Conservation (phyloP, 1,140 invertebrate species). For the Drosophila bocqueti region DNA sequence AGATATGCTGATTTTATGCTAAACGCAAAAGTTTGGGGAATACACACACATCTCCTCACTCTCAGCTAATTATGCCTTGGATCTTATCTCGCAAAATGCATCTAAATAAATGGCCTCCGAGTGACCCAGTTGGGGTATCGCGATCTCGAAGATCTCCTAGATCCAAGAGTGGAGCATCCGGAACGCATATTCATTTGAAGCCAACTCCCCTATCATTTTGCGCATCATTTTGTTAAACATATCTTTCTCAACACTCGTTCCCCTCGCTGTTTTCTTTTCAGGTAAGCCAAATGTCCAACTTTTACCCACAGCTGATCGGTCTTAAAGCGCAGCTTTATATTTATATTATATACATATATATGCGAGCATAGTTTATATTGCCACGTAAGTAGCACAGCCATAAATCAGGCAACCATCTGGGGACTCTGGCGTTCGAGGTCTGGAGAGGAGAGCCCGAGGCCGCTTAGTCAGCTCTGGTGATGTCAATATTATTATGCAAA, state of each 20-base stretch:
- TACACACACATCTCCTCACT: slow-evolving; percentile 3
- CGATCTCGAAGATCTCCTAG: slow-evolving; percentile 17
- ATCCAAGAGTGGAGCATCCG: slow-evolving; percentile 30
- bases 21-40: slow-evolving; percentile 25
- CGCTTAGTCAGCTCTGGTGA: slow-evolving; percentile 46
- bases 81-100: slow-evolving; percentile 32
- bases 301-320: slow-evolving; percentile 67
- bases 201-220: slow-evolving; percentile 37
- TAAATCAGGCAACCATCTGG: slow-evolving; percentile 71
- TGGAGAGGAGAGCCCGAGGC: slow-evolving; percentile 10
- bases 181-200: slow-evolving; percentile 19
- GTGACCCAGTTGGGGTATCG: slow-evolving; percentile 47
- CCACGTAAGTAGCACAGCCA: slow-evolving; percentile 73
- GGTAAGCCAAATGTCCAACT: slow-evolving; percentile 69
- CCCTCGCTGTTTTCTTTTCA: slow-evolving; percentile 34
- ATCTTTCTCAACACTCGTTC: slow-evolving; percentile 35
- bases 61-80: slow-evolving; percentile 42
- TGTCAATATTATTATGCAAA: slow-evolving; percentile 75
- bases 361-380: slow-evolving; percentile 47
- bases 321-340: slow-evolving; percentile 26
- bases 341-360: slow-evolving; percentile 21
- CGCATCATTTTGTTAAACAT: slow-evolving; percentile 52
- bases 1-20: slow-evolving; percentile 55
- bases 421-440: slow-evolving; percentile 10
- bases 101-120: slow-evolving; percentile 45